Evolutionary conservation across 2,888 invertebrate genomes (phyloP).

Genomic region (Cephus pulcher): DNA sequence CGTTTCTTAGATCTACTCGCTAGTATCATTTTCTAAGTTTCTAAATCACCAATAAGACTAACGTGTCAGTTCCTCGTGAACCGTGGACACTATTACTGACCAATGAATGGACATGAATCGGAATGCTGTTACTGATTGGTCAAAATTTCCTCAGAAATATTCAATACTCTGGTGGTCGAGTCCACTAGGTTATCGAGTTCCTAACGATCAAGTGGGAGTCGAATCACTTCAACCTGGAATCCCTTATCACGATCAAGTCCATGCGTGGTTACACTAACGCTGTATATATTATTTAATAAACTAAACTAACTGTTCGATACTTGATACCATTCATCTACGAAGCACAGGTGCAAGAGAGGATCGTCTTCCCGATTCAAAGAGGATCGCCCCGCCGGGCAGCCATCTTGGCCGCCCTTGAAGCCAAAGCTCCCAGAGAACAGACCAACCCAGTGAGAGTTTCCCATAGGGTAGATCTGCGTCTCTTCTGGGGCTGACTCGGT

Average conservation of each 20-base stretch:
- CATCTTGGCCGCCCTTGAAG: constrained; percentile 64
- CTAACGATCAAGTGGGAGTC: not conserved
- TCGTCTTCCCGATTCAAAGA: constrained; percentile 39
- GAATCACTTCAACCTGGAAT: not conserved
- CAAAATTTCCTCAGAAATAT: not conserved
- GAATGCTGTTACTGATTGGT: not conserved
- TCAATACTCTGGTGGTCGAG: not conserved
- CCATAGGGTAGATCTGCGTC: constrained; percentile 61
- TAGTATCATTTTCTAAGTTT: constrained; percentile 15
- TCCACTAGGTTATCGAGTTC: not conserved
- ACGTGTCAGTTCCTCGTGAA: not conserved
- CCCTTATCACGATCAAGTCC: not conserved
- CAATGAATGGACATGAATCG: not conserved
- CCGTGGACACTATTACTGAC: not conserved
- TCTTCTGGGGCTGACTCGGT: constrained; percentile 31
- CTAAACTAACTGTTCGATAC: not conserved
- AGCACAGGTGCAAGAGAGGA: not conserved
- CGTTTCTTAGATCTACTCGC: not conserved
- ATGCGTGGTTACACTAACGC: not conserved
- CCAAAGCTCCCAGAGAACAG: constrained; percentile 65
- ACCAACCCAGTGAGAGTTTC: constrained; percentile 66
- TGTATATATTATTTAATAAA: not conserved
- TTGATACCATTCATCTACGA: not conserved
- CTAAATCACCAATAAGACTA: constrained; percentile 4
- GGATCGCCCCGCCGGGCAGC: constrained; percentile 54